Evolutionary conservation across 2,113 vertebrate genomes (phyloP).

Genomic region (Rhabdornis inornatus): DNA sequence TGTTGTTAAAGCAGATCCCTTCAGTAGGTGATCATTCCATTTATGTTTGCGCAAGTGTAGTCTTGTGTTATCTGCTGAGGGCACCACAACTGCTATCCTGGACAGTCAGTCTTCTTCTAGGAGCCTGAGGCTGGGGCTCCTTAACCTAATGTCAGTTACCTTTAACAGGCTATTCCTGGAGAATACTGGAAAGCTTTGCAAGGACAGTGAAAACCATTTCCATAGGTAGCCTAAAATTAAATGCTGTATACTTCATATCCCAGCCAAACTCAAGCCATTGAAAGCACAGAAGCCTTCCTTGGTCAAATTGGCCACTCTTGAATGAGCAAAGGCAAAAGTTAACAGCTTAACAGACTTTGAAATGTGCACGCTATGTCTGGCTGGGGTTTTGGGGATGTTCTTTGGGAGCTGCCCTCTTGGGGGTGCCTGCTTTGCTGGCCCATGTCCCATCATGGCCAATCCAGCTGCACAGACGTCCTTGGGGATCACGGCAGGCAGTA

Average conservation of each 20-base stretch:
- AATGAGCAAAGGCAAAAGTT: neutral
- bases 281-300: neutral
- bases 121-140: no score
- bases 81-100: neutral
- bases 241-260: no score
- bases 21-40: neutral
- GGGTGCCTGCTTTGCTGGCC: no score
- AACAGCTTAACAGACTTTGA: neutral
- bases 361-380: neutral
- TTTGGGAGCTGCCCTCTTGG: rapidly evolving
- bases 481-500: neutral
- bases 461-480: no score
- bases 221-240: neutral
- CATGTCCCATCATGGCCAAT: rapidly evolving
- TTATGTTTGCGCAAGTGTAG: neutral
- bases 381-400: neutral
- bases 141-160: no score
- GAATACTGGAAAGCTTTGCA: neutral
- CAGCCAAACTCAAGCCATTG: neutral
- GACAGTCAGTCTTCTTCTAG: neutral
- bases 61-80: neutral
- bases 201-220: neutral
- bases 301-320: neutral
- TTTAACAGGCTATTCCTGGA: no score
- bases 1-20: neutral